Conservation (phyloP, 1,140 invertebrate species). For the Tribolium castaneum region DNA sequence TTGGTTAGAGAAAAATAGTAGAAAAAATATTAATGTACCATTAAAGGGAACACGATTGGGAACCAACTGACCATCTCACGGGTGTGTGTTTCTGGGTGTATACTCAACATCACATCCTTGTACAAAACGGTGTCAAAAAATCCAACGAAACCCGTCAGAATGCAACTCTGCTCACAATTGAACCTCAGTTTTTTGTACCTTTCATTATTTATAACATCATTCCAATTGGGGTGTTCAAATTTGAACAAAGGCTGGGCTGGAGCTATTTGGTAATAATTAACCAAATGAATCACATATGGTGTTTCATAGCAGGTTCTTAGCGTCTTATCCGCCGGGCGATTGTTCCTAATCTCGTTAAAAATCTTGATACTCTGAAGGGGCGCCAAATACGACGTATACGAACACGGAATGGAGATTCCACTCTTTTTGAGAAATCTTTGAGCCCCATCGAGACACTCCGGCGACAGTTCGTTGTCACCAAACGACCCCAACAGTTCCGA, state of each 20-base stretch:
- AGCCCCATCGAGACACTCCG: slow-evolving; percentile 97
- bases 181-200: slow-evolving; percentile 80
- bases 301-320: slow-evolving; percentile 72
- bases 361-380: slow-evolving; percentile 86
- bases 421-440: slow-evolving; percentile 87
- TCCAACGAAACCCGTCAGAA: slow-evolving; percentile 93
- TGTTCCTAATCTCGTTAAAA: slow-evolving; percentile 74
- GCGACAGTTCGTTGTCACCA: slow-evolving; percentile 98
- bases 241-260: slow-evolving; percentile 84
- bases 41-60: slow-evolving; percentile 92
- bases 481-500: slow-evolving; percentile 98
- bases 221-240: slow-evolving; percentile 88
- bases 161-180: slow-evolving; percentile 75
- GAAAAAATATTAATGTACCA: slow-evolving; percentile 66
- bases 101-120: slow-evolving; percentile 88
- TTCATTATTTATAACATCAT: slow-evolving; percentile 77
- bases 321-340: slow-evolving; percentile 57
- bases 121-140: slow-evolving; percentile 94
- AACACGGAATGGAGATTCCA: slow-evolving; percentile 92
- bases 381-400: slow-evolving; percentile 91
- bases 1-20: slow-evolving; percentile 19
- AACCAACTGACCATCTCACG: slow-evolving; percentile 97
- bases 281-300: slow-evolving; percentile 92
- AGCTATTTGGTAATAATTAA: slow-evolving; percentile 89
- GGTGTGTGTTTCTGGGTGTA: slow-evolving; percentile 88